Evolutionary conservation across 2,113 vertebrate species (phyloP), one percentile per base, ranked within the genome.

Genomic region (Sardina pilchardus): DNA sequence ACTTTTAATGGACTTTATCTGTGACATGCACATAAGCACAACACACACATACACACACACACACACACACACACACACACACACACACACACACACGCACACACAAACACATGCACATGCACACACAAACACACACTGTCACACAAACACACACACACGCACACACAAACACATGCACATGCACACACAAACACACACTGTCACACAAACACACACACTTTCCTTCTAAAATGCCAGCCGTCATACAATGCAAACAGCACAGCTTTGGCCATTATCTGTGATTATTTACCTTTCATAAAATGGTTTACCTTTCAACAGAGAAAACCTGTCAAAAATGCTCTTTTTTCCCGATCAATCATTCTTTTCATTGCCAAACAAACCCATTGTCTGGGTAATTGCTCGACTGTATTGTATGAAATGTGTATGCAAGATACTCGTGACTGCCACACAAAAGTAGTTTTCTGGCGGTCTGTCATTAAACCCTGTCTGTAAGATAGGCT

Each of bases 301-400:
- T 30, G 63, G 16, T 26, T 34, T 30, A 71, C 7, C 63, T 71
- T 71, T 71, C 63, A 59, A 21, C 53, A 71, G 63, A 71, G n/a
- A 71, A 71, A 71, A 30, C 63, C 26, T 14, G 63, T 14, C 26
- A 71, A 71, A 30, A 34, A 12, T 30, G 0, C 63, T 34, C 10
- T 34, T 30, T 14, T 34, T 14, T 71, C 63, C 26, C 2, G n/a
- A 71, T 34, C 63, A 71, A 34, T 71, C 63, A 14, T 34, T 71
- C 14, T 34, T 71, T 30, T 71, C 63, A 71, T 30, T 71, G 26
- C n/a, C 63, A 71, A 34, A 71, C 63, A 71, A 14, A 71, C 63
- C 63, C 63, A 71, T 71, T 71, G 63, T 71, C 26, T 71, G n/a
- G 8, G 63, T 34, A 71, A 71, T 71, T 71, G 63, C 63, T 71